Evolutionary conservation across 2,113 vertebrate genomes (phyloP).

Genomic region (Colistium nudipinnis): DNA sequence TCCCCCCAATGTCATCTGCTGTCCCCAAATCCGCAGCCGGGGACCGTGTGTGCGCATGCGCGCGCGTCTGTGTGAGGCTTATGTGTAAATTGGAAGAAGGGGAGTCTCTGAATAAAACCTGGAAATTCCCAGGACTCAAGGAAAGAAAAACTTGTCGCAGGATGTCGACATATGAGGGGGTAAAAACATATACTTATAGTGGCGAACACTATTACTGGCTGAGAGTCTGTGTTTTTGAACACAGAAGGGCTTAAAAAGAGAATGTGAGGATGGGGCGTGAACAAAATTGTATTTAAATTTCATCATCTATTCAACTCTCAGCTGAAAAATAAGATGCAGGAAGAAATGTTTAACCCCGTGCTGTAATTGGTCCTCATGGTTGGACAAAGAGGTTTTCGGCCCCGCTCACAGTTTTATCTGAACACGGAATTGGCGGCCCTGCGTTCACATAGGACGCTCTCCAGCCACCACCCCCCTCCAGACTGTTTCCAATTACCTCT

Average conservation of each 20-base stretch:
- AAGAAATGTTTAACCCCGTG: background rate
- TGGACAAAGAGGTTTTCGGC: slow-evolving; percentile 22
- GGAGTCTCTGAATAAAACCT: background rate
- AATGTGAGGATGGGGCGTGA: background rate
- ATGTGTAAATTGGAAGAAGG: slow-evolving; percentile 26
- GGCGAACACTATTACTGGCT: background rate
- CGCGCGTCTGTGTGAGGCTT: slow-evolving; percentile 13
- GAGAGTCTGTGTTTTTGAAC: background rate
- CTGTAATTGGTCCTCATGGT: background rate
- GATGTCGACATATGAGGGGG: background rate
- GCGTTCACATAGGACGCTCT: slow-evolving; percentile 44
- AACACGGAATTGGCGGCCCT: background rate
- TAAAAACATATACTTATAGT: background rate
- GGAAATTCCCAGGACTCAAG: background rate
- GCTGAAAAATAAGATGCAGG: slow-evolving; percentile 26
- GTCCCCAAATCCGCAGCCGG: slow-evolving; percentile 45
- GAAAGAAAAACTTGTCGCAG: background rate
- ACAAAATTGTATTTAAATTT: too few species aligned
- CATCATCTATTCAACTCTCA: slow-evolving; percentile 7
- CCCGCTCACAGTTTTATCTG: slow-evolving; percentile 7
- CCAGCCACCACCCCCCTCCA: slow-evolving; percentile 18
- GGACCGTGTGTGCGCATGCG: slow-evolving; percentile 23
- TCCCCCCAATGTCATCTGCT: slow-evolving; percentile 52
- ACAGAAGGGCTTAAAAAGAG: background rate
- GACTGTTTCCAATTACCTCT: slow-evolving; percentile 62